Evolutionary conservation across 92 coral and sea anemone species (phyloP).

Genomic region (Pocillopora grandis): DNA sequence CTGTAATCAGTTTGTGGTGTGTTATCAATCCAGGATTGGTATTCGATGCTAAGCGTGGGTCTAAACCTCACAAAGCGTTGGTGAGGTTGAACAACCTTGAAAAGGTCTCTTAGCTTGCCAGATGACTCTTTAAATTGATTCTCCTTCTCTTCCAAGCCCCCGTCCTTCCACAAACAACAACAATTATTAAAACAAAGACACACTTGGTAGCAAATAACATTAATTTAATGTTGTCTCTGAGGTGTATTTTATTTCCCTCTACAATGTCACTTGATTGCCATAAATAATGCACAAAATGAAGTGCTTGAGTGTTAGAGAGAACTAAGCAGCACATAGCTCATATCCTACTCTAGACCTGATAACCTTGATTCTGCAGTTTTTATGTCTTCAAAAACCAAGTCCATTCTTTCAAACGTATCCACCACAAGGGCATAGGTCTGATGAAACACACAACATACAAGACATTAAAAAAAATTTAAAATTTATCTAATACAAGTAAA

Average conservation of each 20-base stretch:
- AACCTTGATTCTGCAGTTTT: conserved; percentile 20
- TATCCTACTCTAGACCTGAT: no score
- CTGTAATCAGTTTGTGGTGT: no score
- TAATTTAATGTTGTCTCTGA: background rate
- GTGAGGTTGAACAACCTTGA: no score
- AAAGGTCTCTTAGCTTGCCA: no score
- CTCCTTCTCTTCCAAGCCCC: no score
- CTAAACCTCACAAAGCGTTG: no score
- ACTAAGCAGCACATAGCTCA: background rate
- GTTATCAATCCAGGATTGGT: no score
- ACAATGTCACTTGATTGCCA: background rate
- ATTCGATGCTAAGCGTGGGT: no score
- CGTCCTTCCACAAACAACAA: no score
- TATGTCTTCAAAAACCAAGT: conserved; percentile 69
- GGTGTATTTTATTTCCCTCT: background rate
- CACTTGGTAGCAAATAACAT: background rate
- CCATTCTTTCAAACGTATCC: conserved; percentile 72
- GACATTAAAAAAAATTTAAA: background rate
- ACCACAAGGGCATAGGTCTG: conserved; percentile 65
- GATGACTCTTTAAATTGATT: no score
- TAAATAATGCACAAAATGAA: background rate
- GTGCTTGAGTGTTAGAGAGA: background rate
- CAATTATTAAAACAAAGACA: no score
- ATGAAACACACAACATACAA: background rate
- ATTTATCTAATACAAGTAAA: background rate